A percentile compares a stretch with the other conserved stretches of the same genome.
Evolutionary conservation across 2,797 vertebrate genomes (phyloP).

Genomic region (Kryptolebias ocellatus): DNA sequence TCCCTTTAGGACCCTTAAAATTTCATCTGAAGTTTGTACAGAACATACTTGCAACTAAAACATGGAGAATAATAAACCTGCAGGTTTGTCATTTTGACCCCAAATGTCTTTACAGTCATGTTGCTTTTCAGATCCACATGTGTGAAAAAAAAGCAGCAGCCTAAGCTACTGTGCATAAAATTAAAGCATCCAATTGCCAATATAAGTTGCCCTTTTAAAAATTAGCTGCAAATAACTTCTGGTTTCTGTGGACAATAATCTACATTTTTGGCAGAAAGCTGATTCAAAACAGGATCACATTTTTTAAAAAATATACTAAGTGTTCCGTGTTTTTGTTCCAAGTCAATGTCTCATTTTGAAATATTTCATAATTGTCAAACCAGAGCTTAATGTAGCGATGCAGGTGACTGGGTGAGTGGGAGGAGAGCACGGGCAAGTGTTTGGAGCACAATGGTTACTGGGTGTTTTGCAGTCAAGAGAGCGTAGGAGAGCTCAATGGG

Average conservation of each 20-base stretch:
- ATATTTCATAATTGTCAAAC: slow-evolving; percentile 19
- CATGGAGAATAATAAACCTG: no score
- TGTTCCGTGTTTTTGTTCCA: slow-evolving; percentile 1
- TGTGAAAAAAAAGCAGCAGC: not conserved
- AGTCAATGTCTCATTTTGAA: slow-evolving; percentile 2
- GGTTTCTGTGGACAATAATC: not conserved
- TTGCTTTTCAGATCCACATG: not conserved
- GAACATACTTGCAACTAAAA: no score
- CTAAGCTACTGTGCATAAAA: no score
- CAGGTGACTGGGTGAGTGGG: slow-evolving; percentile 65
- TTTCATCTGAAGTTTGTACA: no score
- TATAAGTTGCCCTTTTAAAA: not conserved
- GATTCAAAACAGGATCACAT: not conserved
- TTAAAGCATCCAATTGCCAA: no score
- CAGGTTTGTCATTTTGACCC: not conserved
- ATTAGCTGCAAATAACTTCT: not conserved
- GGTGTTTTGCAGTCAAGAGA: slow-evolving; percentile 70
- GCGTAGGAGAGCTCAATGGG: slow-evolving; percentile 68
- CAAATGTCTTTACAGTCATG: not conserved
- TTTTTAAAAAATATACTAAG: not conserved
- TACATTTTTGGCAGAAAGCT: not conserved
- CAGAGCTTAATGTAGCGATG: slow-evolving; percentile 12
- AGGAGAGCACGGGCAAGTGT: slow-evolving; percentile 59
- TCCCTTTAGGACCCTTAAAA: no score
- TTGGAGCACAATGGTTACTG: slow-evolving; percentile 56